Evolutionary conservation across 1,140 invertebrate species (phyloP), one percentile per base, ranked within the genome.

Genomic region (Bombus difficillimus): DNA sequence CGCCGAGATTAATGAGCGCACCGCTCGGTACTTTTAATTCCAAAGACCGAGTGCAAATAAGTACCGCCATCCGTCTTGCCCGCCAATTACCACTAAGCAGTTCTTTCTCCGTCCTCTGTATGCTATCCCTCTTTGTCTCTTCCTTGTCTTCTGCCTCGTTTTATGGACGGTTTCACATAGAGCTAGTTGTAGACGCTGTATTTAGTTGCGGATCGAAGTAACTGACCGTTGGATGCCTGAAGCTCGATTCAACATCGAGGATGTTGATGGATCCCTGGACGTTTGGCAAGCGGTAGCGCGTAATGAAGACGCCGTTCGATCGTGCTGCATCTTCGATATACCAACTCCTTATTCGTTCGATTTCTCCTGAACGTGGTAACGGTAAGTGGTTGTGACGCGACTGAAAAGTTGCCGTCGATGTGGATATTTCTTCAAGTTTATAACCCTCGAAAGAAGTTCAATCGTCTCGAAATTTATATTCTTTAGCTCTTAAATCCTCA

Each of bases 21-120:
- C 91, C 91, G 93, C 92, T 94, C 91, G 91, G 92, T 89, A 95
- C 92, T 95, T 95, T 94, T 94, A 94, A 95, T 94, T 94, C 93
- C 89, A 84, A 89, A 92, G 93, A 93, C 89, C 85, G 90, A 93
- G 93, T 94, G 93, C 93, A 94, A 94, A 94, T 94, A 95, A 95
- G 92, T 92, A 94, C 92, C 91, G 89, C 87, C 93, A 95, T 95
- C 90, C 92, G 93, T 94, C 93, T 94, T 94, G 90, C 81, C 92
- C 93, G 92, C 94, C 94, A 94, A 94, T 94, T 94, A 94, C 89
- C 92, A 90, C 92, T 88, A 91, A 86, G 89, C 89, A 91, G 85
- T 88, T 88, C 89, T 77, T 72, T 81, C 53, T 59, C 34, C n/a
- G 13, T 64, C 10, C 15, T 18, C 47, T 39, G 41, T n/a, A 32